Base-by-base conservation (phyloP, 2,888 invertebrate species). In the Apamea crenata region DNA sequence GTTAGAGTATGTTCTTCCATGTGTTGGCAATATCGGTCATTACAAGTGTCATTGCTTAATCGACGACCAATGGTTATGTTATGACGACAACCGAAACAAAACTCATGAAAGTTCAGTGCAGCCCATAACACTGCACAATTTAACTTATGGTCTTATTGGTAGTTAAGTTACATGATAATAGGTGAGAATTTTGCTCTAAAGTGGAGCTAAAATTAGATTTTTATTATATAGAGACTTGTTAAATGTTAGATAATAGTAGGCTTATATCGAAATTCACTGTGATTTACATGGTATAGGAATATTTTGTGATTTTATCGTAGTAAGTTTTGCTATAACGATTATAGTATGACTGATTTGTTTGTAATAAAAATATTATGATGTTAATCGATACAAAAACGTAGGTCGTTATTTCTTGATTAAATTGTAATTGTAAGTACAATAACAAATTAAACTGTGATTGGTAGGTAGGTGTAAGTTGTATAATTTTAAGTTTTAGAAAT, bases 161-260 rank as follows among this genome's bases (percentile, higher is more conserved):
- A 78, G 72, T 78, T 78, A 78, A 78, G 77, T 78, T 78, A 74
- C 74, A 74, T 78, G 74, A 74, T 78, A 78, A 78, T 73, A 78
- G 77, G 77, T 78, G 77, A 78, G 77, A 78, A 73, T 78, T 78
- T 73, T 73, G 77, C 77, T 77, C 77, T 78, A 78, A 73, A 73
- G 77, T 78, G 72, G 72, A 78, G 77, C 77, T 73, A 77, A 73
- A 77, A 77, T 72, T 77, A 77, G 72, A 77, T 77, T 77, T 73
- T 77, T 78, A 78, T 78, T 78, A 73, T 73, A 78, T 78, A 78
- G 77, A 78, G 77, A 78, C 77, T 78, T 78, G 77, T 78, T 78
- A 78, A 73, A 78, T 78, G 77, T 77, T 77, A 78, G 77, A 78
- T 78, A 78, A 78, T 78, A 78, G 72, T 72, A 78, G 72, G 72